Base-by-base conservation (phyloP, 1,140 invertebrate species). In the Lasioglossum baleicum region DNA sequence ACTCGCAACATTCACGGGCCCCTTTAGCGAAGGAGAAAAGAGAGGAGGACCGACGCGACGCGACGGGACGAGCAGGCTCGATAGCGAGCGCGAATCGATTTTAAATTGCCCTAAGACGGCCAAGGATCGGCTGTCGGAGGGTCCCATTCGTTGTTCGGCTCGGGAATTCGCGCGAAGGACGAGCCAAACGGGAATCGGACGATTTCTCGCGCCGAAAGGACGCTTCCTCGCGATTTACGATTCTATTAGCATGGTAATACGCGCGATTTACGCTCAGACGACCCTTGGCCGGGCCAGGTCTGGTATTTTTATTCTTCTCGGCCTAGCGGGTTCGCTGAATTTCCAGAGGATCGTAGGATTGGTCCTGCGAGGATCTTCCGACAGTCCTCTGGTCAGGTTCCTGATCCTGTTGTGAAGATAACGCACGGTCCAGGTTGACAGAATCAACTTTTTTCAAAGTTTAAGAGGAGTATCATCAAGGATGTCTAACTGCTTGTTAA, bases 171-270 rank as follows among this genome's bases (percentile, higher is more conserved):
- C 7, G 10, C 73, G 76, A 75, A 83, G 77, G 82, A 83, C 74
- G 22, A 58, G 51, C 66, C 53, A 75, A 87, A 73, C 65, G 68
- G 56, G 69, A 64, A 74, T 69, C 77, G 76, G 73, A 69, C 73
- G 58, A 84, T 81, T 81, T 80, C 82, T 84, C 86, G 69, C 76
- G 68, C 71, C 63, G 75, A 80, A 81, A 78, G 82, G 80, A 87
- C 78, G 80, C 84, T 60, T 63, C 63, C 77, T 78, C 67, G 71
- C 73, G 82, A 88, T 89, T 90, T 89, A 90, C 86, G 87, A 90
- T 82, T 85, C 88, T 86, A 89, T 88, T 89, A 90, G 83, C 87
- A 90, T 88, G 79, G 82, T 90, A 90, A 90, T 90, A 80, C 69
- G 76, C 69, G 76, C 80, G 77, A 88, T 88, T 90, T 88, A 86